Conservation (phyloP, 2,797 vertebrate species). For the Hemibagrus guttatus region DNA sequence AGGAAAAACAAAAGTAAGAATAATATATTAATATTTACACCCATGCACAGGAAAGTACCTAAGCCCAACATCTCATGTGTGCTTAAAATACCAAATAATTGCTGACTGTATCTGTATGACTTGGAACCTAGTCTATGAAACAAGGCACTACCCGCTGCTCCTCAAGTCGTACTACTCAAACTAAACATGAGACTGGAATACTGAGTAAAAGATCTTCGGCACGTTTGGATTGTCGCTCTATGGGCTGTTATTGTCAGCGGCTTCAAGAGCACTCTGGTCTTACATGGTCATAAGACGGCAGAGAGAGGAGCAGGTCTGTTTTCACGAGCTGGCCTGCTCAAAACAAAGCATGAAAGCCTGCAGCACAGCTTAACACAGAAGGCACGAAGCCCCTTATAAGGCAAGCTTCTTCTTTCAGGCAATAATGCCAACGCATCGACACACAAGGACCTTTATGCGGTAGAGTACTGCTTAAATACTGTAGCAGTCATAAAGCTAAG, state of each 20-base stretch:
- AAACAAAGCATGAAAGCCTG: slow-evolving; percentile 54
- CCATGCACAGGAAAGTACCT: not conserved
- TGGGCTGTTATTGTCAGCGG: slow-evolving; percentile 3
- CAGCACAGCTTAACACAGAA: slow-evolving; percentile 43
- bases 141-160: not conserved
- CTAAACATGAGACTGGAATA: slow-evolving; percentile 1
- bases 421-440: slow-evolving; percentile 62
- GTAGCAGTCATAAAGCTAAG: not conserved
- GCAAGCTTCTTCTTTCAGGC: slow-evolving; percentile 59
- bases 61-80: too few species aligned
- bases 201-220: slow-evolving; percentile 1
- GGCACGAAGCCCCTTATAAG: slow-evolving; percentile 72
- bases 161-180: not conserved
- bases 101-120: not conserved
- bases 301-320: slow-evolving; percentile 38
- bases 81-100: slow-evolving; percentile 7
- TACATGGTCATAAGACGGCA: slow-evolving; percentile 74
- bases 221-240: not conserved
- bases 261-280: slow-evolving; percentile 62
- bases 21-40: not conserved
- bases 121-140: not conserved
- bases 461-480: slow-evolving; percentile 28
- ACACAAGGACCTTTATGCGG: slow-evolving; percentile 35
- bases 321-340: slow-evolving; percentile 55
- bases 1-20: not conserved